Base-by-base conservation (phyloP, 2,797 vertebrate species). In the Gobionotothen gibberifrons region DNA sequence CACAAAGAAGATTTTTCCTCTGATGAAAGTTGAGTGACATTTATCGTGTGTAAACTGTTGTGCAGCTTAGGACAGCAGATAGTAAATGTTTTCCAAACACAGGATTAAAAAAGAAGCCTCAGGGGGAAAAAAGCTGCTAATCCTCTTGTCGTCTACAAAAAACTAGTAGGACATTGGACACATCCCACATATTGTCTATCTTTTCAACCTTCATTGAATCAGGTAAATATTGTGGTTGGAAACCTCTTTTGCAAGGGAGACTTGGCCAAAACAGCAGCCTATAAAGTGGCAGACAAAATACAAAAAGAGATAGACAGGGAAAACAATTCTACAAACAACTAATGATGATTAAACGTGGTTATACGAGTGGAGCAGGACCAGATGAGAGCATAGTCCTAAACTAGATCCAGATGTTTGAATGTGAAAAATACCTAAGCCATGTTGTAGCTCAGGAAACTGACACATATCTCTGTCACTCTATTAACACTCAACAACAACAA, bases 11-110 rank as follows among this genome's bases (percentile, higher is more conserved):
- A 29, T 3, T 26, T 55, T 57, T 52, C 54, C 26, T 63, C 39
- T 48, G 2, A 39, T 47, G 43, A 14, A 47, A 60, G 29, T 12
- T 9, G 10, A 46, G 47, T 43, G 68, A 54, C 32, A 58, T 19
- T 15, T 32, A n/a, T 14, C 4, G 49, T 19, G 40, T 39, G 17
- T 57, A 3, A 43, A 39, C 43, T 44, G 15, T 51, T n/a, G 0
- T 15, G 22, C 26, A 59, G 68, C 21, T 79, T 10, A 51, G n/a
- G 17, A 43, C 12, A 13, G 8, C 16, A 65, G 55, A 77, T 62
- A 56, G n/a, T 44, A 62, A 19, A 53, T 76, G 79, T 84, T 85
- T 71, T 36, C 47, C 51, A 74, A 82, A 85, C 64, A 76, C 1
- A 9, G 65, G 78, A 78, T 83, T 85, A 69, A 72, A 76, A 1